Percentiles rank a stretch among this genome's conserved stretches.
These are phyloP conservation scores for Acanthurus lineatus DNA, from an alignment of 2,797 vertebrate genomes.

Conservation along the genomic window DNA sequence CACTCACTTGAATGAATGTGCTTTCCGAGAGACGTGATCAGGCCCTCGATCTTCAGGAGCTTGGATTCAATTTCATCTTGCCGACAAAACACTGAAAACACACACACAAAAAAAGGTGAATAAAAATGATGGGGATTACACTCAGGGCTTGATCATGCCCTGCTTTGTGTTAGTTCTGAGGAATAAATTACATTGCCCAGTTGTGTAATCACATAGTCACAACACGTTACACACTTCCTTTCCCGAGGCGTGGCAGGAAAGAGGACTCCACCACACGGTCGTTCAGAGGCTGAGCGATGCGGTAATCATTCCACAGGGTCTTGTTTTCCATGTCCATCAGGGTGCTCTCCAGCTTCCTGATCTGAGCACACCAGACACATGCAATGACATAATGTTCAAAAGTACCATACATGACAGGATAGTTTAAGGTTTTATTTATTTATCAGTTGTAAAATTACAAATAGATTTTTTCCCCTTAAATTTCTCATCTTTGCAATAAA, in stretches of 20 bases:
- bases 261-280: slow-evolving; percentile 89
- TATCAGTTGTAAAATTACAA: background rate
- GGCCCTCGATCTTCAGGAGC: slow-evolving; percentile 87
- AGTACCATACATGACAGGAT: background rate
- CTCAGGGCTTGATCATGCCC: background rate
- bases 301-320: slow-evolving; percentile 90
- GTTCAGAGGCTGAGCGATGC: slow-evolving; percentile 89
- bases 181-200: background rate
- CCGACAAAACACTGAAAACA: slow-evolving; percentile 85
- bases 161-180: background rate
- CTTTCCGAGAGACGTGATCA: slow-evolving; percentile 87
- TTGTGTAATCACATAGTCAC: slow-evolving; percentile 17
- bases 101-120: background rate
- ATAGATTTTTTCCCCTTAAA: background rate
- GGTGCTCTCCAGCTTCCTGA: slow-evolving; percentile 89
- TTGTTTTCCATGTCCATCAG: slow-evolving; percentile 89
- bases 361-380: slow-evolving; percentile 75
- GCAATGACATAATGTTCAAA: background rate
- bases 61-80: slow-evolving; percentile 85
- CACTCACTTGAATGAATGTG: slow-evolving; percentile 74
- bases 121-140: background rate
- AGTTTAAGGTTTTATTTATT: background rate
- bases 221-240: slow-evolving; percentile 80
- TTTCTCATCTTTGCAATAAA: background rate
- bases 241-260: slow-evolving; percentile 78